These are phyloP conservation scores for Leptatherina wallacei DNA, from an alignment of 2,797 vertebrate species.

Conservation along the genomic window DNA sequence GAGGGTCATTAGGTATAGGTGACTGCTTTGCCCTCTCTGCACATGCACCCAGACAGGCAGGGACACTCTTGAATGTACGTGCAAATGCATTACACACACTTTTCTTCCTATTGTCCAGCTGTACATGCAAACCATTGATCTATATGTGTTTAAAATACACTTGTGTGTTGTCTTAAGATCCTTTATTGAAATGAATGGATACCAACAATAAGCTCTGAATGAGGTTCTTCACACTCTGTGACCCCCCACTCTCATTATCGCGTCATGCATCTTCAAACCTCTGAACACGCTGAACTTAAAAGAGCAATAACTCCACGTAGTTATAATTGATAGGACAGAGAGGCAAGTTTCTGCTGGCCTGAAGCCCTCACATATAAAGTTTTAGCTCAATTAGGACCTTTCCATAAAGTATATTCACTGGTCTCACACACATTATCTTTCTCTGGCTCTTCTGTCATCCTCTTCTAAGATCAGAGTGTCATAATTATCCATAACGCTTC, in stretches of 20 bases:
- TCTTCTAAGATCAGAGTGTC: constrained; percentile 34
- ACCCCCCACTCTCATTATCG: constrained; percentile 37
- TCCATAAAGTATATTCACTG: constrained; percentile 24
- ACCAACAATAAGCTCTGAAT: constrained; percentile 11
- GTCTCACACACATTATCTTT: constrained; percentile 27
- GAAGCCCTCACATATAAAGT: constrained; percentile 52
- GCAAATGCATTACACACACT: constrained; percentile 3
- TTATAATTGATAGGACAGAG: constrained; percentile 59
- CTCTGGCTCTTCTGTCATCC: constrained; percentile 24
- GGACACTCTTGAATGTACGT: constrained; percentile 1
- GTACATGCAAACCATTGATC: constrained; percentile 10
- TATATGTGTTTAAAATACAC: constrained; percentile 8
- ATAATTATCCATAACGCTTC: constrained; percentile 46
- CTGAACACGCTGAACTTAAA: constrained; percentile 42
- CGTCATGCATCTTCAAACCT: constrained; percentile 44
- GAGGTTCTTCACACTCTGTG: constrained; percentile 1
- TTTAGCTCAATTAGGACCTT: constrained; percentile 64
- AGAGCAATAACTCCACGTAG: constrained; percentile 34
- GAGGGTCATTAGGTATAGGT: constrained; percentile 76
- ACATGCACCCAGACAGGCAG: constrained; percentile 14
- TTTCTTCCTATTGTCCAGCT: constrained; percentile 8
- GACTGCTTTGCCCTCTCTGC: constrained; percentile 56
- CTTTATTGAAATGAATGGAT: background rate
- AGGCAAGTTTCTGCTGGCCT: constrained; percentile 25
- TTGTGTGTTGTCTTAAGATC: background rate